Base-by-base conservation (phyloP, 2,113 vertebrate genomes). In the Rhea pennata region DNA sequence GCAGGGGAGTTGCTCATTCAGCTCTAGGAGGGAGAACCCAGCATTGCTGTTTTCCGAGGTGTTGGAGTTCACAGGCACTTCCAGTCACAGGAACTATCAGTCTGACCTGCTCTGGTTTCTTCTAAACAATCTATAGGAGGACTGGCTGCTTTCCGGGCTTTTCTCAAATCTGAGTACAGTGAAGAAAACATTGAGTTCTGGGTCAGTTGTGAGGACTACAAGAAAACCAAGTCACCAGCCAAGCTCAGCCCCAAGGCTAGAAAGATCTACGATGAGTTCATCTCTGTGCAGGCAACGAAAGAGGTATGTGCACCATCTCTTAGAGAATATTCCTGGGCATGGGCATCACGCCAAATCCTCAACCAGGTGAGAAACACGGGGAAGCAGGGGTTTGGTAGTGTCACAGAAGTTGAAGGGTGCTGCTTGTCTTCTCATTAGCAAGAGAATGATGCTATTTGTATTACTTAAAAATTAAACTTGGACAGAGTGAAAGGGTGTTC, bases 121-220 rank as follows among this genome's bases (percentile, higher is more conserved):
- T 72, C 44, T 87, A 23, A 73, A 77, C 42, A 22, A 84, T 76
- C 92, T 83, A 5, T 90, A 99, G 99, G 80, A 89, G 99, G 99
- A 42, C 97, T 98, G 73, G 88, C 95, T 10, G 98, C 99, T 85
- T 99, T 99, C 95, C 95, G 97, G 66, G 98, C 97, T 74, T 99
- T 99, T 89, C 97, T 99, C 87, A 98, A 97, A 92, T 99, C 99
- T 3, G 99, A 99, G 93, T 99, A 99, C 97, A 99, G 99, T 5
- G 97, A 99, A 92, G 99, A 99, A 95, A 99, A 99, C 97, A 98
- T 99, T 5, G 98, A 99, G 80, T 99, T 99, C 98, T 99, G 99
- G 99, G 92, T 98, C 67, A 98, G 98, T 27, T 99, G 99, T 39
- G 98, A 99, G 92, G 98, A 99, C 33, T 99, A 98, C 96, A 99